These are phyloP conservation scores for Podocnemis expansa DNA, from an alignment of 2,113 vertebrate genomes.

Conservation along the genomic window DNA sequence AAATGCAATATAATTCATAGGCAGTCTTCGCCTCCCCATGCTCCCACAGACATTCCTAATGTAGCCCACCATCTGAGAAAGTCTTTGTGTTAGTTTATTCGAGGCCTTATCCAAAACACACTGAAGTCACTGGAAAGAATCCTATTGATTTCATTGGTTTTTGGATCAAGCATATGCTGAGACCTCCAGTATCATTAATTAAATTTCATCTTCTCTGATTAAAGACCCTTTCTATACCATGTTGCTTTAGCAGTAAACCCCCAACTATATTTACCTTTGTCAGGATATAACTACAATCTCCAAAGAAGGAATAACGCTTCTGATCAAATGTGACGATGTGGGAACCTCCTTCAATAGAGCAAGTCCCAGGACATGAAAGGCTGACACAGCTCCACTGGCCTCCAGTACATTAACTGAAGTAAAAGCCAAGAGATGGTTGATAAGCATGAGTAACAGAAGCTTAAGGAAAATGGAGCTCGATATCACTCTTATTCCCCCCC, in stretches of 20 bases:
- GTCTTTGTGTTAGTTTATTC: not conserved
- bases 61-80: not conserved
- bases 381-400: conserved; percentile 80
- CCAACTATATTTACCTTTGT: conserved; percentile 74
- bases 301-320: conserved; percentile 76
- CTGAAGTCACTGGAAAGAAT: not conserved
- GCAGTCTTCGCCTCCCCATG: not conserved
- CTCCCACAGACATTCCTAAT: not conserved
- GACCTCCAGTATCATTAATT: not conserved
- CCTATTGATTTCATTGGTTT: not conserved
- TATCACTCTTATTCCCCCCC: not conserved
- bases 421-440: not conserved
- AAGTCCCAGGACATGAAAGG: conserved; percentile 72
- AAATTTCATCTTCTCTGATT: not conserved
- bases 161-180: too few species aligned
- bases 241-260: not conserved
- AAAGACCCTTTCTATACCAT: not conserved
- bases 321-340: conserved; percentile 83
- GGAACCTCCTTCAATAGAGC: conserved; percentile 79
- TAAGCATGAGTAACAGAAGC: not conserved
- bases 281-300: conserved; percentile 83
- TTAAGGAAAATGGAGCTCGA: not conserved
- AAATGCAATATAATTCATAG: not conserved
- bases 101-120: not conserved
- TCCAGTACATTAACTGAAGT: conserved; percentile 75